Base-by-base conservation (phyloP, 2,797 vertebrate genomes). In the Fistularia commersonii region DNA sequence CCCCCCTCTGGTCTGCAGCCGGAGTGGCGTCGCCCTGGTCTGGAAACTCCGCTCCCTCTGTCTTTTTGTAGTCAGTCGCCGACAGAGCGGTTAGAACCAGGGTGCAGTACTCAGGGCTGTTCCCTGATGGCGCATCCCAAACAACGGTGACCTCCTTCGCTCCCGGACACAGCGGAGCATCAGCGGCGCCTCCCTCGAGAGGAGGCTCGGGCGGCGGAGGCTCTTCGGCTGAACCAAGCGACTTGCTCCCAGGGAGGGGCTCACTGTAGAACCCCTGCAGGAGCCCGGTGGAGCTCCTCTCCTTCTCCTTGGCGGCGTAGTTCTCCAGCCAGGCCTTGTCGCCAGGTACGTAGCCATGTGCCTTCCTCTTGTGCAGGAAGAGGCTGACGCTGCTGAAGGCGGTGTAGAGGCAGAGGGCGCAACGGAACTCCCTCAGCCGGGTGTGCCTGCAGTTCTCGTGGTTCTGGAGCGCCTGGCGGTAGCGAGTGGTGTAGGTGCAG, bases 381-480 rank as follows among this genome's bases (percentile, higher is more conserved):
- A 99, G 94, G 51, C 94, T 93, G 43, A 95, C 92, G 71, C 92
- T 95, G 66, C 96, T 99, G 87, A 96, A 99, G 0, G 95, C 95
- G 10, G 87, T 88, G 62, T 98, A 98, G 0, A 83, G 56, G 57
- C 97, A 99, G 37, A 99, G 93, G 1, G 94, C 93, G 0, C 97
- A 99, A 42, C 77, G 75, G 59, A 95, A 99, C 80, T 96, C 91
- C 1, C 88, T 91, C 41, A 93, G 90, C 66, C 89, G 93, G 39
- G 97, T 98, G 60, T 99, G 97, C 74, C 93, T 97, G 85, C 96
- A 95, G 90, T 99, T 99, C 85, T 99, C 96, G 0, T 99, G 97
- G 84, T 95, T 98, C 45, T 92, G 89, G 34, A 99, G 87, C 0
- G 95, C 94, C 72, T 99, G 97, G 23, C 94, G 92, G 81, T 98